Evolutionary conservation across 2,797 vertebrate species (phyloP).

Genomic region (Sandelia bainsii): DNA sequence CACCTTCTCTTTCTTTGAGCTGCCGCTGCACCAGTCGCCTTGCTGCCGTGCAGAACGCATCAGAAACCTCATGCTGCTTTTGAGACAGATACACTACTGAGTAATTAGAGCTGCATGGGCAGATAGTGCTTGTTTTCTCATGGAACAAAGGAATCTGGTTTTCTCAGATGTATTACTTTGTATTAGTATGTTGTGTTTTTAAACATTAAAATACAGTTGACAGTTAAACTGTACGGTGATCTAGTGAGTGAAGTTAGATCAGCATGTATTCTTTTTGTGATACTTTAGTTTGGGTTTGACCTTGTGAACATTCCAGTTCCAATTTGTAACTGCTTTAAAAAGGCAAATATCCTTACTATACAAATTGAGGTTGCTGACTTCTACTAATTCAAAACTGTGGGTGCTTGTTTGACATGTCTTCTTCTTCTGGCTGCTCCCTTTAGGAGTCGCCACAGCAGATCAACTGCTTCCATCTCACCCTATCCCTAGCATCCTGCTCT

Average conservation of each 20-base stretch:
- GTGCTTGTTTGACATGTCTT: background rate
- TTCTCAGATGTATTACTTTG: background rate
- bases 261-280: background rate
- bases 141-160: background rate
- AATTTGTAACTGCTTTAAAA: background rate
- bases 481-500: too few species aligned
- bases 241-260: background rate
- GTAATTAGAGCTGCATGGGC: background rate
- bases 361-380: background rate
- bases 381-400: background rate
- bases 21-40: constrained; percentile 83
- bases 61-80: constrained; percentile 76
- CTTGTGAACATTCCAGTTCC: background rate
- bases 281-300: background rate
- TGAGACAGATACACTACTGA: constrained; percentile 82
- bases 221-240: too few species aligned
- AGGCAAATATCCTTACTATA: background rate
- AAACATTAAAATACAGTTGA: background rate
- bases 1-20: constrained; percentile 90
- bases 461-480: too few species aligned
- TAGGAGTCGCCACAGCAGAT: too few species aligned
- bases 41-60: constrained; percentile 75
- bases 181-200: background rate
- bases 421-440: too few species aligned
- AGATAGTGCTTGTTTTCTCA: too few species aligned